Conservation (phyloP, 1,140 invertebrate species). For the Formica exsecta region DNA sequence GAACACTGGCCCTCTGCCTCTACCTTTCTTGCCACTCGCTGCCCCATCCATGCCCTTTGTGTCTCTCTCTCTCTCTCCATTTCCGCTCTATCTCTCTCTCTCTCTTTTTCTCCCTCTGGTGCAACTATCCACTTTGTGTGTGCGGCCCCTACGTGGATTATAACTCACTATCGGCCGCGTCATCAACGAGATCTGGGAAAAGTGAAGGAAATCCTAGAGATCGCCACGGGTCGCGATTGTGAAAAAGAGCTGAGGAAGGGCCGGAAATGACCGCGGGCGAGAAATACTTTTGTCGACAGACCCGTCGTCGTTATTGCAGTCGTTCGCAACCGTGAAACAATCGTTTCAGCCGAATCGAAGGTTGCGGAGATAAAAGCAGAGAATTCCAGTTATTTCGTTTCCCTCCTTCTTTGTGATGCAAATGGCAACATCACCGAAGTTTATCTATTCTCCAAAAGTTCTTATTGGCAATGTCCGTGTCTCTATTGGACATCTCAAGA, state of each 20-base stretch:
- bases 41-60: no score
- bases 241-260: constrained; percentile 19
- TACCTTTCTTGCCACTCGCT: constrained; percentile 7
- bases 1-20: constrained; percentile 68
- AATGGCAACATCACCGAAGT: background rate
- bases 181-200: constrained; percentile 28
- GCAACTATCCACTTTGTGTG: constrained; percentile 21
- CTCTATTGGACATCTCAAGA: background rate
- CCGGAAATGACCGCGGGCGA: background rate
- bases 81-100: background rate
- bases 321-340: constrained; percentile 35
- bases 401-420: background rate
- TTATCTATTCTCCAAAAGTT: background rate
- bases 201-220: constrained; percentile 27
- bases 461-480: background rate
- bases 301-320: constrained; percentile 1
- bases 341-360: constrained; percentile 23
- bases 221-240: constrained; percentile 16
- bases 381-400: background rate
- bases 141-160: constrained; percentile 35
- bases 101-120: background rate
- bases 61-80: background rate
- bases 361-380: background rate
- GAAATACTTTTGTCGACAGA: constrained; percentile 12
- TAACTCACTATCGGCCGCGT: constrained; percentile 50